Conservation (phyloP, 2,113 vertebrate genomes). For the Vulpes ferrilata region DNA sequence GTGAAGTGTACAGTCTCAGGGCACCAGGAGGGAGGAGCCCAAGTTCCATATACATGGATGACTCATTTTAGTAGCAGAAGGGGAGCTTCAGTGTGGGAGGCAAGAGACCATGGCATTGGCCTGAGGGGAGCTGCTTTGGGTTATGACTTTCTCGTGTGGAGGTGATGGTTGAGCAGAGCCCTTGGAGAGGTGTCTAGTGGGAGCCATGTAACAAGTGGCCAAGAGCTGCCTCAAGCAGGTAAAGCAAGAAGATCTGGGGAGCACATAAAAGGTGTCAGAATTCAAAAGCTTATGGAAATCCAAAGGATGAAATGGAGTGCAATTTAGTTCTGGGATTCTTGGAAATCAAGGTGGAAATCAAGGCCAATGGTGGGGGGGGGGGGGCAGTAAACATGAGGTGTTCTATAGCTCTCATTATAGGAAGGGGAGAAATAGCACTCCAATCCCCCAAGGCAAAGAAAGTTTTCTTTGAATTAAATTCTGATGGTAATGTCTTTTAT, state of each 20-base stretch:
- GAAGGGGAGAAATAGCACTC: background rate
- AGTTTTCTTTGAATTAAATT: background rate
- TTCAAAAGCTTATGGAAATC: background rate
- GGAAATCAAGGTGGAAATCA: background rate
- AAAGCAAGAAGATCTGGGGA: background rate
- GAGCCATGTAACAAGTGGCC: background rate
- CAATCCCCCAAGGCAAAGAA: background rate
- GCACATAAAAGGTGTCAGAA: background rate
- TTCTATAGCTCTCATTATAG: background rate
- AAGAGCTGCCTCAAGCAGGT: background rate
- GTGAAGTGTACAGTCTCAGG: background rate
- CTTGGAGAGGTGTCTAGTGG: background rate
- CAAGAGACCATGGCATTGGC: background rate
- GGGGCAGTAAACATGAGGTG: background rate
- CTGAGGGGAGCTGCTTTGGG: background rate
- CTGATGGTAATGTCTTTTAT: slow-evolving; percentile 16
- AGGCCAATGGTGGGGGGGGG: background rate
- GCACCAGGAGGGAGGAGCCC: background rate
- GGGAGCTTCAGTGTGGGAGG: background rate
- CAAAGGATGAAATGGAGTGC: background rate
- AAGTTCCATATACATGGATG: background rate
- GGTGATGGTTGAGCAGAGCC: background rate
- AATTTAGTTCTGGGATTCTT: background rate
- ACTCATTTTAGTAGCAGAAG: background rate
- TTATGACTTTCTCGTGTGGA: background rate